Evolutionary conservation across 2,797 vertebrate species (phyloP).

Genomic region (Urocyon cinereoargenteus): DNA sequence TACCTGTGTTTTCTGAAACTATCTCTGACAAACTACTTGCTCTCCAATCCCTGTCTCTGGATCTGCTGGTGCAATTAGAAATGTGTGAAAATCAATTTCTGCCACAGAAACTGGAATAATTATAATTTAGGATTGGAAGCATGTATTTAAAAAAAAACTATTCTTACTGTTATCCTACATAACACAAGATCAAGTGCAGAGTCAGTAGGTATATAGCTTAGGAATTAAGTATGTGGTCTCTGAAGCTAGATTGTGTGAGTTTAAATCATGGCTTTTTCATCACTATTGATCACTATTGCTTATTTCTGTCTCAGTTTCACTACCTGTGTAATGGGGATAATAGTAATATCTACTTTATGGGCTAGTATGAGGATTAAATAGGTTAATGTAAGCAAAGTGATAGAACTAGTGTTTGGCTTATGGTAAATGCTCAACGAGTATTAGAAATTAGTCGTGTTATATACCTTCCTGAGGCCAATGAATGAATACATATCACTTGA

Average conservation of each 20-base stretch:
- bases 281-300: neutral
- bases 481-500: neutral
- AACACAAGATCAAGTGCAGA: neutral
- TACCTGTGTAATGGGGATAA: neutral
- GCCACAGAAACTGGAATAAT: neutral
- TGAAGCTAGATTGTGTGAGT: neutral
- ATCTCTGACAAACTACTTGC: slow-evolving; percentile 28
- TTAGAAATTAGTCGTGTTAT: neutral
- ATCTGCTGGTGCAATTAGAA: neutral
- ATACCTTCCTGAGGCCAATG: neutral
- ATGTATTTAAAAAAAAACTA: neutral
- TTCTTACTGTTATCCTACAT: neutral
- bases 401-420: slow-evolving; percentile 1
- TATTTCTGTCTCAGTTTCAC: slow-evolving; percentile 31
- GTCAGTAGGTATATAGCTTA: neutral
- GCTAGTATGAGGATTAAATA: slow-evolving; percentile 33
- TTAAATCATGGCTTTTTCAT: neutral
- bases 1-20: neutral
- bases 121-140: neutral
- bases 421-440: neutral
- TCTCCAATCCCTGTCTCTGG: neutral
- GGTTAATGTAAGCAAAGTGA: neutral
- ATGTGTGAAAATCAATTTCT: neutral
- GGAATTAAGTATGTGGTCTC: neutral
- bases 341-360: neutral